Base-by-base conservation (phyloP, 2,888 invertebrate genomes). In the Pseudolycoriella hygida region DNA sequence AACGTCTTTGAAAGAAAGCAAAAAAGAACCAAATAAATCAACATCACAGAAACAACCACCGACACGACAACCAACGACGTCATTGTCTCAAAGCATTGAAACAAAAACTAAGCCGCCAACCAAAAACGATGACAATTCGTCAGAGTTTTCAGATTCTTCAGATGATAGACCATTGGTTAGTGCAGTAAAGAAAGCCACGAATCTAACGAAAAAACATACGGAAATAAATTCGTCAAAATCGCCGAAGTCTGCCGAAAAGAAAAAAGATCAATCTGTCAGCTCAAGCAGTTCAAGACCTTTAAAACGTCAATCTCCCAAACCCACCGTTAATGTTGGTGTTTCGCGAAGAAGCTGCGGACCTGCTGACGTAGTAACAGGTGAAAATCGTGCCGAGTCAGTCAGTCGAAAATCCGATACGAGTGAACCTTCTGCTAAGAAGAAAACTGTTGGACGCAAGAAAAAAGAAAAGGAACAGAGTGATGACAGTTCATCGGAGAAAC, bases 81-180 rank as follows among this genome's bases (percentile, higher is more conserved):
- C 10, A 18, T 19, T 18, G 1, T 2, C 4, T 2, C 20, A 8
- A 43, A 37, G 17, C 17, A 6, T 4, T 12, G 17, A 19, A 39
- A 2, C 15, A 17, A 5, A 3, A 25, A 44, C n/a, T 17, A 39
- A 39, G 14, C 10, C 14, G 14, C 12, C 17, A 17, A 15, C 19
- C n/a, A 44, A 17, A 17, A 17, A 19, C 34, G 11, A 41, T 4
- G 19, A 19, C 15, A 41, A 19, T 39, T 39, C 8, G 11, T 40
- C 37, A 15, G 64, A 66, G 45, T 72, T 70, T 53, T 71, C 71
- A 6, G 25, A 25, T 8, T 71, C 71, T 2, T 72, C 71, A 45
- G 72, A 72, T 52, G 70, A 72, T 51, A 67, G 70, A 52, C 71
- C 71, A 2, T 55, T 71, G 48, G 20, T 41, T 2, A 41, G 20